Evolutionary conservation across 2,888 invertebrate genomes (phyloP), one percentile per base, ranked within the genome.

Genomic region (Magallana nippona): DNA sequence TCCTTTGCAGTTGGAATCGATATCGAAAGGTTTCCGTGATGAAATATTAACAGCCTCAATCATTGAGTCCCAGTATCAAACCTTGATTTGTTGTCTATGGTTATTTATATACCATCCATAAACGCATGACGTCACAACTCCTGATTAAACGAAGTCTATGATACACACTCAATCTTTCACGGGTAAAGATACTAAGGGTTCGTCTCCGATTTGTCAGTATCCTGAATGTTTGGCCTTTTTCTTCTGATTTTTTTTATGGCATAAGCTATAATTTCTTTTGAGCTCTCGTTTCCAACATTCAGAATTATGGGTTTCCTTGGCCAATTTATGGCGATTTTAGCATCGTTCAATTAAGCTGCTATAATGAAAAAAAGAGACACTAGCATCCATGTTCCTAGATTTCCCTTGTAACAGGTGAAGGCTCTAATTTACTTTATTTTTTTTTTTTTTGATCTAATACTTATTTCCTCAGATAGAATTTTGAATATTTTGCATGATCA

Each of bases 31-130:
- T 27, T 71, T 71, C 71, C 71, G 27, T 32, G 71, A 71, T 71
- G 71, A 71, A 71, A 71, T 71, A 71, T 71, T 71, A 71, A 71
- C 71, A 71, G 71, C 71, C 32, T 71, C 71, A 71, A 27, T 71
- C 71, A 71, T 27, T 15, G 71, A 71, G 11, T 17, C 17, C 60
- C n/a, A 60, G n/a, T n/a, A 71, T 2, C 22, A 27, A 15, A 32
- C 71, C 32, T 71, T 71, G 22, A 32, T 27, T 71, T 22, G 5
- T 27, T 71, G 32, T 27, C 71, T 32, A 71, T 27, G 71, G 27
- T 71, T 71, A 71, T 71, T 71, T 71, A 71, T 27, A 71, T 71
- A 22, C 15, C 0, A 71, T 71, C 27, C 32, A 27, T 71, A 71
- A 22, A 71, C 13, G 63, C 15, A 32, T 22, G 71, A 71, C 27